Percentiles rank a stretch among this genome's conserved stretches.
phyloP scores from a whole-genome alignment of 2,888 invertebrate genomes.

The Calameuta pallipes region DNA sequence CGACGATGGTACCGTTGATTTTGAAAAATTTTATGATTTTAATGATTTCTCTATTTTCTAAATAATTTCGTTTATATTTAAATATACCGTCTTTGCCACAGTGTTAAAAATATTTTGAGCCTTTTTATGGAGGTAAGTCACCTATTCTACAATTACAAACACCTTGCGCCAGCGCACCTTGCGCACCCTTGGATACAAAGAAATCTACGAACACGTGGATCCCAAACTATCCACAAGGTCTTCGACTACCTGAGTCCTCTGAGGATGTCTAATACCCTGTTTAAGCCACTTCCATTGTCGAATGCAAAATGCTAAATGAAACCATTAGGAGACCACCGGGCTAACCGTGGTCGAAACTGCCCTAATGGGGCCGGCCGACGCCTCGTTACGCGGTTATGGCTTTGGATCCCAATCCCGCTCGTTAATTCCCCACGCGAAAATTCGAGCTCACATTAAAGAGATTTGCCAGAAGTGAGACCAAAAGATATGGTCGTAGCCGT shows the following conservation, averaged over 20 bases:
- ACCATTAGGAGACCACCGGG: conserved; percentile 8
- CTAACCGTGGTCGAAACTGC: neutral
- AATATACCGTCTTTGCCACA: neutral
- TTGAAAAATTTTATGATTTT: neutral
- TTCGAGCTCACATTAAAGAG: neutral
- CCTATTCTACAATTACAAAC: conserved; percentile 11
- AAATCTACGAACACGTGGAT: conserved; percentile 38
- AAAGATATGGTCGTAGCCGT: neutral
- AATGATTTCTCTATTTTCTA: no score
- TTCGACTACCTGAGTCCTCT: conserved; percentile 43
- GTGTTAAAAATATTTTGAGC: neutral
- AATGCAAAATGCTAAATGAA: conserved; percentile 12
- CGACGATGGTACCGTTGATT: neutral
- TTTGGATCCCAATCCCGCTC: neutral
- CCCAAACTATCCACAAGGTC: conserved; percentile 29
- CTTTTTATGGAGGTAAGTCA: neutral
- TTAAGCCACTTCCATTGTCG: conserved; percentile 30
- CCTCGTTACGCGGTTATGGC: conserved; percentile 4
- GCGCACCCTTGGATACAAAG: conserved; percentile 32
- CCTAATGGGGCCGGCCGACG: conserved; percentile 3
- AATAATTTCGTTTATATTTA: neutral
- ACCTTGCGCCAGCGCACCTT: conserved; percentile 45
- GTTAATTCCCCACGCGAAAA: neutral
- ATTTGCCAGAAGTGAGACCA: neutral
- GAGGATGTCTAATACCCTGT: conserved; percentile 42